These are phyloP conservation scores for Girardinichthys multiradiatus DNA, from an alignment of 2,113 vertebrate genomes.

Conservation along the genomic window DNA sequence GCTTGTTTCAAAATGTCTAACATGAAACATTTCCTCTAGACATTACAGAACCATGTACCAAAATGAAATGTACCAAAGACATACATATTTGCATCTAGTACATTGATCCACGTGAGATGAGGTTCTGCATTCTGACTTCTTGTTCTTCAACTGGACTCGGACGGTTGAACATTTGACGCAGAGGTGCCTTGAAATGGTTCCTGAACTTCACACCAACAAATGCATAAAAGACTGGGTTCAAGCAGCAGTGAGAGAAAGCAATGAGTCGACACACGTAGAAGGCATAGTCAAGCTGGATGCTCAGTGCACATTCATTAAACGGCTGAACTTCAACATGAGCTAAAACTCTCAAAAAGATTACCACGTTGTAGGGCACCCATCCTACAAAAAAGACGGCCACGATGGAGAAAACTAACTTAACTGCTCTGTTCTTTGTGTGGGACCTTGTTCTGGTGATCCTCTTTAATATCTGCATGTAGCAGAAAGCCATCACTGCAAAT, in stretches of 20 bases:
- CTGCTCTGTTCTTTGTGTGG: conserved; percentile 82
- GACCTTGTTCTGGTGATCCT: conserved; percentile 80
- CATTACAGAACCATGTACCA: background rate
- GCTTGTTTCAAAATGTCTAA: background rate
- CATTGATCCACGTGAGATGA: conserved; percentile 57
- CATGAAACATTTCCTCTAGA: background rate
- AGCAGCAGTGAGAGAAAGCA: conserved; percentile 91
- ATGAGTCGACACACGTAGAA: conserved; percentile 81
- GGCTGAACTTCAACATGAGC: background rate
- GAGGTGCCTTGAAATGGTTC: conserved; percentile 81
- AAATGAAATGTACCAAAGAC: background rate
- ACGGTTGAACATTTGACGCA: conserved; percentile 33
- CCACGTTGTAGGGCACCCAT: conserved; percentile 92
- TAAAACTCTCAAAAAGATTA: conserved; percentile 82
- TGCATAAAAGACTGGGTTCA: conserved; percentile 92
- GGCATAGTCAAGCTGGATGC: conserved; percentile 69
- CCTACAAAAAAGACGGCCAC: conserved; percentile 87
- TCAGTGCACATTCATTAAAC: conserved; percentile 66
- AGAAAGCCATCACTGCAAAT: conserved; percentile 82
- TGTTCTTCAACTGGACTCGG: conserved; percentile 14
- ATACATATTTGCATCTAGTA: conserved; percentile 35
- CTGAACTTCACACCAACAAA: conserved; percentile 91
- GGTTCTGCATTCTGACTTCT: conserved; percentile 12
- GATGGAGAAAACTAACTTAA: conserved; percentile 87
- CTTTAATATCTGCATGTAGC: conserved; percentile 83